Evolutionary conservation across 2,888 invertebrate genomes (phyloP), one percentile per base, ranked within the genome.

Genomic region (Myathropa florea): DNA sequence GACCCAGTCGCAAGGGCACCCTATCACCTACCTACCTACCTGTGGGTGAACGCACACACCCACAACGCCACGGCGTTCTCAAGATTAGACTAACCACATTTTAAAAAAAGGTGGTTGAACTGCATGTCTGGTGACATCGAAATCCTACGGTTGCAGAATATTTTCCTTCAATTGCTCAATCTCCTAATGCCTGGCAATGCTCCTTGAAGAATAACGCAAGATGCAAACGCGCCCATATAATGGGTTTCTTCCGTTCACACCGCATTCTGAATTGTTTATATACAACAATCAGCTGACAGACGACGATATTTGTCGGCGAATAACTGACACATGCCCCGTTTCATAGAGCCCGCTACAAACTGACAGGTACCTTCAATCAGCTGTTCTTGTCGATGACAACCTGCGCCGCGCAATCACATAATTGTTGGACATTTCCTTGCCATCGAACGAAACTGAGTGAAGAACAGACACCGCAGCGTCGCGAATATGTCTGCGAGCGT

Each of bases 401-500:
- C 65, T 82, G 85, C 85, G 82, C 77, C 46, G 67, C 77, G 65
- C 75, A 71, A 30, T 72, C 55, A 55, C 21, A 59, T 9, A 28
- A 28, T 63, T 14, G 46, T 70, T 59, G 60, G 60, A 73, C 63
- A 63, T 59, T 39, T 67, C 63, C 60, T 70, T 10, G 55, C 67
- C 59, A 68, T 24, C 18, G 33, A 36, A n/a, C 18, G 21, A 77
- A 12, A 57, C 57, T 14, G 57, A 57, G 57, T 26, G 24, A 57
- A 24, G 57, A 57, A 57, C 68, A 85, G 82, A 85, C 73, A 85
- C 39, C 77, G 33, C 24, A 85, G 82, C 85, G 85, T 53, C 85
- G 85, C 70, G 85, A 64, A 81, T 73, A 68, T 36, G 10, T 68
- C 63, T 36, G 28, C 64, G 28, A 78, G 23, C 30, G 77, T 68